Evolutionary conservation across 1,140 invertebrate species (phyloP).

Genomic region (Sminthurides bifidus): DNA sequence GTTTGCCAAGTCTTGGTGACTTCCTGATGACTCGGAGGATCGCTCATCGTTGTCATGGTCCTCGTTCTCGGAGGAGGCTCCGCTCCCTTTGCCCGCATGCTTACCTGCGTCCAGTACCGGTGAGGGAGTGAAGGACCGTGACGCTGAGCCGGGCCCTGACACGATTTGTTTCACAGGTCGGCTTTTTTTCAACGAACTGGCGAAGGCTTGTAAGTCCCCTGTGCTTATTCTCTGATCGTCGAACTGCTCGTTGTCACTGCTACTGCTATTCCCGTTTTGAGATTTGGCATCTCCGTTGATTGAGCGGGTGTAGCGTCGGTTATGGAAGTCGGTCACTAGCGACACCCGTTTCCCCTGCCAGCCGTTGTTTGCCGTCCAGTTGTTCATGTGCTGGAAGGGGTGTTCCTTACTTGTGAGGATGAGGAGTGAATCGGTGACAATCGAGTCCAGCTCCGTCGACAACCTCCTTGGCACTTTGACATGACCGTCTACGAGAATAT

Average conservation of each 20-base stretch:
- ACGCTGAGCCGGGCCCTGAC: not conserved
- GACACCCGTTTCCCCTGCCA: not conserved
- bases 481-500: slow-evolving; percentile 16
- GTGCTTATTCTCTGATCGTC: not conserved
- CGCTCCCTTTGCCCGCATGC: not conserved
- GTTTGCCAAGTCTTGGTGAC: slow-evolving; percentile 11
- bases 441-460: slow-evolving; percentile 26
- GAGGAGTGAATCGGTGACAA: slow-evolving; percentile 29
- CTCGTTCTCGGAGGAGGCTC: slow-evolving; percentile 6
- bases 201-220: slow-evolving; percentile 21
- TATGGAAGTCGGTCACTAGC: not conserved
- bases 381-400: not conserved
- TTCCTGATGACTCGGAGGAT: slow-evolving; percentile 6
- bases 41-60: slow-evolving; percentile 18
- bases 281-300: too few relatives aligned
- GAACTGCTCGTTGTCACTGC: slow-evolving; percentile 5
- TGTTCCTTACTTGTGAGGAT: slow-evolving; percentile 20
- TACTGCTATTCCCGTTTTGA: not conserved
- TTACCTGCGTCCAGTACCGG: not conserved
- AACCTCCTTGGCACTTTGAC: not conserved
- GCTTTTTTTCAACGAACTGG: slow-evolving; percentile 24
- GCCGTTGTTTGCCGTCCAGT: not conserved
- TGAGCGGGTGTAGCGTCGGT: not conserved
- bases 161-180: slow-evolving; percentile 23
- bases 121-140: not conserved